Conservation (phyloP, 2,888 invertebrate species). For the Psylliodes chrysocephalus region DNA sequence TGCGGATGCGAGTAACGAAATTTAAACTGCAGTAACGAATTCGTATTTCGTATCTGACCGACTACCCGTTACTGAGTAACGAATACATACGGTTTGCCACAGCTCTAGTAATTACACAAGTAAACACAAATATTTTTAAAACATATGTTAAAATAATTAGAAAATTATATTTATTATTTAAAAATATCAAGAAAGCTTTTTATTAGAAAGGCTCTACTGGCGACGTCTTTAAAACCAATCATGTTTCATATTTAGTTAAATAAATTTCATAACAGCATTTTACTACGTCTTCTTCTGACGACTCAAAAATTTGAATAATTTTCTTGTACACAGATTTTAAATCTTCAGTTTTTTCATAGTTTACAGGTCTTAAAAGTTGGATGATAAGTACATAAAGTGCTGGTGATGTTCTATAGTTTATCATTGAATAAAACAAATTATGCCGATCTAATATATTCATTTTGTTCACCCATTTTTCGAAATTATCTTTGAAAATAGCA, state of each 20-base stretch:
- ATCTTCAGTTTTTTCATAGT: neutral
- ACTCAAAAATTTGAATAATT: constrained; percentile 5
- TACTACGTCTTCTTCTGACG: constrained; percentile 7
- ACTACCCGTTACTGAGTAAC: no score
- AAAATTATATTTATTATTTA: no score
- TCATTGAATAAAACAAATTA: constrained; percentile 14
- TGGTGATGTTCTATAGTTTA: constrained; percentile 9
- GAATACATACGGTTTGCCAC: no score
- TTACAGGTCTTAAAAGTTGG: constrained; percentile 17
- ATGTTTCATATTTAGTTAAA: constrained; percentile 3
- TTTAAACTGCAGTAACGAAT: no score
- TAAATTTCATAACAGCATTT: constrained; percentile 19
- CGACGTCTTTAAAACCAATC: no score
- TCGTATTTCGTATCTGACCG: no score
- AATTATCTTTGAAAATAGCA: constrained; percentile 19
- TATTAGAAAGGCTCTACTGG: no score
- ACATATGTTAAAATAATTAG: no score
- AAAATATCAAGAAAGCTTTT: no score
- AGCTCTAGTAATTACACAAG: no score
- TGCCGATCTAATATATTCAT: neutral
- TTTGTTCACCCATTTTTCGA: neutral
- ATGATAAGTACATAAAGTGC: constrained; percentile 14
- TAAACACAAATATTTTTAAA: no score
- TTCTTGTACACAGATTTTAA: constrained; percentile 1
- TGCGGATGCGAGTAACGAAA: no score